Percentiles rank a stretch among this genome's conserved stretches.
Conservation (phyloP, 2,113 vertebrate genomes). For the Lasiurus cinereus region DNA sequence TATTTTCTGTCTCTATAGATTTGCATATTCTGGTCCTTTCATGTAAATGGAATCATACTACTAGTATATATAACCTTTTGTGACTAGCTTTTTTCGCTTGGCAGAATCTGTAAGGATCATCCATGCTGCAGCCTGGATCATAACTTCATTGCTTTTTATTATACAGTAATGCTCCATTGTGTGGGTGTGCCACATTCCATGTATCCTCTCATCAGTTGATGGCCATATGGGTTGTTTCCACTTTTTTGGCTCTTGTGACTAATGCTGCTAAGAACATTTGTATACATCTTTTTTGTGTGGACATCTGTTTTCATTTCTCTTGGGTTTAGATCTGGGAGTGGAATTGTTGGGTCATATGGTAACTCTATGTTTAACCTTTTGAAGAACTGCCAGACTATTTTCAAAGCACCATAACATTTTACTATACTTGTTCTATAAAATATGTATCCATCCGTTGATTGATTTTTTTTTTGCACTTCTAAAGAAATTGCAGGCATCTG, state of each 20-base stretch:
- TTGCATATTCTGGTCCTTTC: neutral
- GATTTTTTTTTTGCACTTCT: neutral
- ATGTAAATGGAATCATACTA: neutral
- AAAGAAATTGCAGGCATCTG: neutral
- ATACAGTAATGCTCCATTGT: neutral
- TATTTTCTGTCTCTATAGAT: neutral
- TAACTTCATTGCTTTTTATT: neutral
- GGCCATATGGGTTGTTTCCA: neutral
- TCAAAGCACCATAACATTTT: neutral
- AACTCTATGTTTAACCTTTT: neutral
- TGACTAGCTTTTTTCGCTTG: neutral
- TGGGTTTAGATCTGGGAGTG: neutral
- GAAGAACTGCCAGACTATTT: neutral
- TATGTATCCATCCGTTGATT: neutral
- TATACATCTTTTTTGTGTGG: neutral
- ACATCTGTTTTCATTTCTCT: neutral
- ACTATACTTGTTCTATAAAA: neutral
- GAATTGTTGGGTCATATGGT: constrained; percentile 4
- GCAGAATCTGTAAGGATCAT: neutral
- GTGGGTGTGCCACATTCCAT: neutral
- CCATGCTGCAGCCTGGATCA: neutral
- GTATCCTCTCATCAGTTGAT: neutral
- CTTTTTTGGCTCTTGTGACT: neutral
- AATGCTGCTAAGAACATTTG: neutral
- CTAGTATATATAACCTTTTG: neutral